A percentile compares a stretch with the other conserved stretches of the same genome.
phyloP scores from a whole-genome alignment of 1,140 invertebrate genomes.

The Agrypnia vestita region DNA sequence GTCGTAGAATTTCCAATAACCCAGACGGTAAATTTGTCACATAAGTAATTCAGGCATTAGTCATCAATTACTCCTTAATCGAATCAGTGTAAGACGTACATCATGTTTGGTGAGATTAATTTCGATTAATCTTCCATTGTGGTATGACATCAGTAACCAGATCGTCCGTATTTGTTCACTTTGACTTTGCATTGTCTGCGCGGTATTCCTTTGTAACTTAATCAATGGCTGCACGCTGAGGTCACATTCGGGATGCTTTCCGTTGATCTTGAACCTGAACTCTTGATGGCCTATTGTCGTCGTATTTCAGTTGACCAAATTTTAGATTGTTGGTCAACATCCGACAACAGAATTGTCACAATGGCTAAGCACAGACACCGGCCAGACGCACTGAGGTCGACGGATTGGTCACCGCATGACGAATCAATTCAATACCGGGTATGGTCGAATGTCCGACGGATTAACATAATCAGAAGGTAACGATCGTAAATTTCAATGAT shows the following conservation, averaged over 20 bases:
- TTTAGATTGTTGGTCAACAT: not conserved
- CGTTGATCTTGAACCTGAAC: constrained; percentile 2
- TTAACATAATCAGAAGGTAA: not conserved
- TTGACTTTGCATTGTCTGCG: not conserved
- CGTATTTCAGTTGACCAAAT: constrained; percentile 18
- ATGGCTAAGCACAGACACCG: not conserved
- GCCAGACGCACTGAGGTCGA: constrained; percentile 10
- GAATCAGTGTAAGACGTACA: too few species aligned
- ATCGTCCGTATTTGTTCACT: not conserved
- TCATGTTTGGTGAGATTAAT: not conserved
- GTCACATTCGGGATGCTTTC: constrained; percentile 13
- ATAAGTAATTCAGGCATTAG: too few species aligned
- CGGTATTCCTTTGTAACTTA: not conserved
- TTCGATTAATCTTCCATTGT: not conserved
- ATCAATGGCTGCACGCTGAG: not conserved
- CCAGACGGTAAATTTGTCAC: too few species aligned
- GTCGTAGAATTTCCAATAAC: too few species aligned
- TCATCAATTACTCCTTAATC: too few species aligned
- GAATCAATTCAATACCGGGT: not conserved
- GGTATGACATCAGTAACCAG: not conserved
- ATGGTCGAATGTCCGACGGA: not conserved
- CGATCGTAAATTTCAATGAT: not conserved
- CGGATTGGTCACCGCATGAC: not conserved
- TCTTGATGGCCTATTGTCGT: constrained; percentile 4
- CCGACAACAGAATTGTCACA: not conserved